Conservation (phyloP, 2,888 invertebrate genomes). For the Acrobasis repandana region DNA sequence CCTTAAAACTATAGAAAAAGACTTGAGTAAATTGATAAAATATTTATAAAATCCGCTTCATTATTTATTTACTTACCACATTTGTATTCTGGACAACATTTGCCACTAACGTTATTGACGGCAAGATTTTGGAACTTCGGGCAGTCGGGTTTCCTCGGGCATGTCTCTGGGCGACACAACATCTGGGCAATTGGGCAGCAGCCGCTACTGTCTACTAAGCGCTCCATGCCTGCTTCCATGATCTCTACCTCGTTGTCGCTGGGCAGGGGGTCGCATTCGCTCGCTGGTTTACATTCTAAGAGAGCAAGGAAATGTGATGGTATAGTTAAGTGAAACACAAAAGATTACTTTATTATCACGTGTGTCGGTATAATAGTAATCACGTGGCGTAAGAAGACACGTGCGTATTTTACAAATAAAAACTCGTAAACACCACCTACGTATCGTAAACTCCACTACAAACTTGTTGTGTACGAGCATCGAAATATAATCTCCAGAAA, state of each 20-base stretch:
- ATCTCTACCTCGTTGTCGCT: conserved; percentile 66
- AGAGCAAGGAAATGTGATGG: background rate
- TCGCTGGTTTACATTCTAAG: conserved; percentile 87
- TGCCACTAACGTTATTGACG: conserved; percentile 51
- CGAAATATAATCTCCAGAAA: too few relatives aligned
- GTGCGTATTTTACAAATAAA: too few relatives aligned
- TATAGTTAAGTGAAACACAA: background rate
- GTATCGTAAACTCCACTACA: too few relatives aligned
- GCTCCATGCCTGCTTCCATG: conserved; percentile 85
- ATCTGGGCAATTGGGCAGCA: conserved; percentile 87
- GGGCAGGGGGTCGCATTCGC: conserved; percentile 84
- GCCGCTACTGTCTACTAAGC: conserved; percentile 72
- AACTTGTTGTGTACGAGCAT: too few relatives aligned
- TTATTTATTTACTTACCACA: conserved; percentile 79
- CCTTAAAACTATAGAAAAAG: too few relatives aligned
- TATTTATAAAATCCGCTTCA: too few relatives aligned
- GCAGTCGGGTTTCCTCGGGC: conserved; percentile 84
- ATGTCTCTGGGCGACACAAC: conserved; percentile 84
- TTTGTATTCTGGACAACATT: conserved; percentile 86
- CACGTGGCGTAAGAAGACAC: too few relatives aligned
- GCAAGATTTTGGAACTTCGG: conserved; percentile 80
- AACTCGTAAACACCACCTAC: too few relatives aligned
- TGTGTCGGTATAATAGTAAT: too few relatives aligned
- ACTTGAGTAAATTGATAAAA: too few relatives aligned
- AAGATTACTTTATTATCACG: too few relatives aligned